Percentiles rank a stretch among this genome's conserved stretches.
These are phyloP conservation scores for Sorex maritimensis DNA, from an alignment of 2,797 vertebrate species.

Conservation along the genomic window DNA sequence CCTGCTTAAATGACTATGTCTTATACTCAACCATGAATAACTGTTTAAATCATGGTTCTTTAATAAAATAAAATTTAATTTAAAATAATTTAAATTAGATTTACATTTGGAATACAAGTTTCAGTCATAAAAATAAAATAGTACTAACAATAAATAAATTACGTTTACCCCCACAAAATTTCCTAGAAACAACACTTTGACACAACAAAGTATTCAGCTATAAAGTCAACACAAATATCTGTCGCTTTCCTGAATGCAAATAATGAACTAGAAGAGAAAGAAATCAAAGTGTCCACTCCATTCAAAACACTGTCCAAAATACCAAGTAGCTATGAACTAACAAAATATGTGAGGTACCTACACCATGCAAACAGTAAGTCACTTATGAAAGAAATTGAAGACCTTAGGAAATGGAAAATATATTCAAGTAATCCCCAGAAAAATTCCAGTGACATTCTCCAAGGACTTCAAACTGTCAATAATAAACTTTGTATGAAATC, in stretches of 20 bases:
- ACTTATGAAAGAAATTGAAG: background rate
- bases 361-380: background rate
- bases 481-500: background rate
- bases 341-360: background rate
- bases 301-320: background rate
- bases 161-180: no score
- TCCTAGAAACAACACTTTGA: background rate
- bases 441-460: background rate
- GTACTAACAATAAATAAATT: no score
- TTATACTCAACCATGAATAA: no score
- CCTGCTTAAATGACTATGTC: no score
- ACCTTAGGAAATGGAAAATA: background rate
- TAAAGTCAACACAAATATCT: background rate
- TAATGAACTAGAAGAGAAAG: background rate
- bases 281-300: background rate
- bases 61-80: no score
- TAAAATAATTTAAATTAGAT: no score
- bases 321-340: background rate
- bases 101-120: no score
- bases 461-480: background rate
- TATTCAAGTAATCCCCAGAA: background rate
- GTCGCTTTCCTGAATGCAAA: background rate
- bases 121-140: no score
- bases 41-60: no score
- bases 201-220: background rate